A percentile compares a stretch with the other conserved stretches of the same genome.
phyloP scores from a whole-genome alignment of 2,113 vertebrate genomes.

The Zootoca vivipara region DNA sequence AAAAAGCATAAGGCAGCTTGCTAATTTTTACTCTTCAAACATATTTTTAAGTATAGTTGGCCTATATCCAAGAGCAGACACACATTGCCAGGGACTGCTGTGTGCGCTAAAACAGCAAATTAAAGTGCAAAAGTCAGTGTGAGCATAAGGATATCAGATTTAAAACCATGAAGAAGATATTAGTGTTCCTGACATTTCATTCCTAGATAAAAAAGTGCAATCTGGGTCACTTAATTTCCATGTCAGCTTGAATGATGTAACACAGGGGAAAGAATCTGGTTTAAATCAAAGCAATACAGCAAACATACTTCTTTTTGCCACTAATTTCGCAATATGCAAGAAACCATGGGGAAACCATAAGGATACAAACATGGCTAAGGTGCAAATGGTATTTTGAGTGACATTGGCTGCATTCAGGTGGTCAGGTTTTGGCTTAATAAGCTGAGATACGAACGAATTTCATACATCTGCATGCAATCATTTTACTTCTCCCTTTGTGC shows the following conservation, averaged over 20 bases:
- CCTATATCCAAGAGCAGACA: slow-evolving; percentile 16
- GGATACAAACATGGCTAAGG: not conserved
- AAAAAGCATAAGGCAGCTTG: slow-evolving; percentile 50
- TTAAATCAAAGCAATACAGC: slow-evolving; percentile 12
- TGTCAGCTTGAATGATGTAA: slow-evolving; percentile 17
- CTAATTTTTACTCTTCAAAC: slow-evolving; percentile 48
- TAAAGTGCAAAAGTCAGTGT: slow-evolving; percentile 50
- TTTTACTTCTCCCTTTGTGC: not conserved
- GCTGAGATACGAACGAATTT: not conserved
- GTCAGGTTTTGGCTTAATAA: not conserved
- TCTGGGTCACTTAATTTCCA: not conserved
- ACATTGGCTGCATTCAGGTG: not conserved
- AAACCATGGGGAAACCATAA: not conserved
- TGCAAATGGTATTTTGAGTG: not conserved
- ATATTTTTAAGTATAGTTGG: slow-evolving; percentile 41
- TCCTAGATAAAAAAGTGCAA: slow-evolving; percentile 1
- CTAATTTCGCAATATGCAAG: not conserved
- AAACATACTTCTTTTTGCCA: not conserved
- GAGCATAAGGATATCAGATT: slow-evolving; percentile 55
- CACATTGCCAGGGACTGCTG: slow-evolving; percentile 59
- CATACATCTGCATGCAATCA: not conserved
- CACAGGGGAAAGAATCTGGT: not conserved
- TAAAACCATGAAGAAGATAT: slow-evolving; percentile 54
- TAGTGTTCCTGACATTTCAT: slow-evolving; percentile 42
- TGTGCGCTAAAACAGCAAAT: slow-evolving; percentile 60